Percentiles rank a stretch among this genome's conserved stretches.
These are phyloP conservation scores for Diglossa cyanea DNA, from an alignment of 2,797 vertebrate genomes.

Conservation along the genomic window DNA sequence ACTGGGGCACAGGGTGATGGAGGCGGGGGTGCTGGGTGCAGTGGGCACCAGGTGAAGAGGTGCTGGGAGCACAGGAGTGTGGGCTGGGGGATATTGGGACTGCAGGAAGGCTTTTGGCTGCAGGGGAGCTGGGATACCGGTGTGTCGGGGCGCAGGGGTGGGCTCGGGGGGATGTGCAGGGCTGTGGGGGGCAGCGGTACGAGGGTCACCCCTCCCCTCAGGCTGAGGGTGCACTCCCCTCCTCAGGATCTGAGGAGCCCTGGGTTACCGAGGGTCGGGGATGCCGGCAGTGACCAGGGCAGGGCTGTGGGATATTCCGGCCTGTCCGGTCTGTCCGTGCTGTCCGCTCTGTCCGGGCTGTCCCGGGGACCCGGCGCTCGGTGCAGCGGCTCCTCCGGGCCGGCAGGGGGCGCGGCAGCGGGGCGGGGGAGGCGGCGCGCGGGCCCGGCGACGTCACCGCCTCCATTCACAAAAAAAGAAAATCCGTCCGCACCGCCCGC, in stretches of 20 bases:
- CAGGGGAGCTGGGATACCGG: background rate
- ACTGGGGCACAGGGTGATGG: no score
- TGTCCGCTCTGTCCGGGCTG: no score
- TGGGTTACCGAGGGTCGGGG: no score
- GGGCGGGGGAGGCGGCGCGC: background rate
- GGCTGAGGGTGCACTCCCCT: background rate
- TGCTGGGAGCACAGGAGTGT: background rate
- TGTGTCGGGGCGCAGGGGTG: background rate
- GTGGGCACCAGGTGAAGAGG: no score
- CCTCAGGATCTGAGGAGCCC: background rate
- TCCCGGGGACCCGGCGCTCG: no score
- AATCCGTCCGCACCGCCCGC: background rate
- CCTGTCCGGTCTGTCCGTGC: background rate
- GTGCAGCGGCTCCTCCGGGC: background rate
- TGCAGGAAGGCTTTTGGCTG: background rate
- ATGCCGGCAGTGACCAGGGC: background rate
- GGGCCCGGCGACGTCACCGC: background rate
- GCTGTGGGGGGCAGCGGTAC: background rate
- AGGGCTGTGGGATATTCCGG: background rate
- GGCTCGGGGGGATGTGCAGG: background rate
- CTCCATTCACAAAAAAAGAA: background rate
- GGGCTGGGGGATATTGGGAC: background rate
- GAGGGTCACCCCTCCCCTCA: background rate
- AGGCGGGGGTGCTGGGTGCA: no score
- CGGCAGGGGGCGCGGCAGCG: background rate